Conservation (phyloP, 2,113 vertebrate species). For the Clarias gariepinus region DNA sequence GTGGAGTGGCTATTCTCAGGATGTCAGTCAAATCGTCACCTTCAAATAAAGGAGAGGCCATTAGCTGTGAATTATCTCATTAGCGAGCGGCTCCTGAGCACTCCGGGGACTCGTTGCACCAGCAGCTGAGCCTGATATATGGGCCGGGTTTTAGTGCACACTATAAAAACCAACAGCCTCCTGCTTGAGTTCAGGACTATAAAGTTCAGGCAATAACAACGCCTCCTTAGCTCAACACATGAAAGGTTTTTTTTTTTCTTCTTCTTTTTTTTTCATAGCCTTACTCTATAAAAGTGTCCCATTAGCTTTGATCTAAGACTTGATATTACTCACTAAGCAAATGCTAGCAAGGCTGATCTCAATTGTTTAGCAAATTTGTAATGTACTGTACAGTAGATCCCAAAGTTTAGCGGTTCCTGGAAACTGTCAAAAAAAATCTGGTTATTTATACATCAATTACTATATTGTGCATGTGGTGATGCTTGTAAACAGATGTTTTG, state of each 20-base stretch:
- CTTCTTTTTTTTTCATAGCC: conserved; percentile 6
- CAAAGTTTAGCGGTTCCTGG: background rate
- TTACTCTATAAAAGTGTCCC: conserved; percentile 41
- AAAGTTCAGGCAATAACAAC: conserved; percentile 49
- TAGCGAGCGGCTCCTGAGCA: conserved; percentile 48
- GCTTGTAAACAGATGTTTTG: conserved; percentile 1
- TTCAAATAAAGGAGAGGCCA: conserved; percentile 57
- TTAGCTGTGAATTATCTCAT: conserved; percentile 61
- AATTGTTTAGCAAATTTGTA: conserved; percentile 11
- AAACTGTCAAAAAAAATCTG: conserved; percentile 24
- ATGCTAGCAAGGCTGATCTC: conserved; percentile 9
- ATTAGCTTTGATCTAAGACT: conserved; percentile 51
- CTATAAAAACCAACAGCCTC: conserved; percentile 54
- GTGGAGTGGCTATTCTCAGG: conserved; percentile 51
- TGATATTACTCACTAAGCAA: conserved; percentile 38
- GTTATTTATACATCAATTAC: conserved; percentile 38
- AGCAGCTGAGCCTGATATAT: conserved; percentile 52
- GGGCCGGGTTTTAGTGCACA: conserved; percentile 48
- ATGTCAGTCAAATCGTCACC: conserved; percentile 61
- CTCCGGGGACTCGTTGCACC: conserved; percentile 52
- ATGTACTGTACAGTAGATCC: background rate
- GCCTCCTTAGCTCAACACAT: conserved; percentile 39
- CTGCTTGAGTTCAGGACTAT: conserved; percentile 41
- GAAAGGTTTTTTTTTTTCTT: conserved; percentile 27
- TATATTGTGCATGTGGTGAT: conserved; percentile 15